Evolutionary conservation across 2,888 invertebrate genomes (phyloP), one percentile per base, ranked within the genome.

Genomic region (Caenorhabditis auriculariae): DNA sequence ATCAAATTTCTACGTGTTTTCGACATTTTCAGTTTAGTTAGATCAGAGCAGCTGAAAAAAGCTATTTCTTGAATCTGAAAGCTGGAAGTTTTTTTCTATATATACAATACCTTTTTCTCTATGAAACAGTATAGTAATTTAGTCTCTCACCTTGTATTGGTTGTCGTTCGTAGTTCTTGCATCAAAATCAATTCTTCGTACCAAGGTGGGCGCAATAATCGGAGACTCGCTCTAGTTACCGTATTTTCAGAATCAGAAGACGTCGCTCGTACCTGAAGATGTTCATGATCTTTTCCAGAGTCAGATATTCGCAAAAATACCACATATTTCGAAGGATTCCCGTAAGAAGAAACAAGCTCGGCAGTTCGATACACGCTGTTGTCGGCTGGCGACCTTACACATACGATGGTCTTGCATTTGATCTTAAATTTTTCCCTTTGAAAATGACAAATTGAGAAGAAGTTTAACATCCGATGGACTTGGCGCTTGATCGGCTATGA

Each of bases 171-270:
- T n/a, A n/a, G n/a, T 39, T 54, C 60, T 29, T 43, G 44, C 26
- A 53, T 28, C 28, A 55, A 54, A 27, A 52, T 44, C 58, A 95
- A 83, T 84, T 96, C 95, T 78, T 95, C 96, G 85, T 90, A 91
- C 95, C 96, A 96, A 0, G 95, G 96, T 17, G 94, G 93, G 81
- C 90, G 88, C 69, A 94, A 85, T 26, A 96, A 86, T 24, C 96
- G 87, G 59, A 96, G 85, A 82, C 93, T 92, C 4, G 94, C 91
- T 35, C 95, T 87, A 80, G 91, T 89, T 64, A 93, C 91, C 77
- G 89, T 88, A 49, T 60, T 60, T 4, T 43, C 26, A 23, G 23
- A 47, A 9, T 43, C 51, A 7, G 58, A 52, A 24, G 35, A 46
- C 9, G 55, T 45, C 23, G 50, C 55, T 32, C 50, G 54, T 9